These are phyloP conservation scores for Cyanoderma ruficeps DNA, from an alignment of 2,113 vertebrate species.

Conservation along the genomic window DNA sequence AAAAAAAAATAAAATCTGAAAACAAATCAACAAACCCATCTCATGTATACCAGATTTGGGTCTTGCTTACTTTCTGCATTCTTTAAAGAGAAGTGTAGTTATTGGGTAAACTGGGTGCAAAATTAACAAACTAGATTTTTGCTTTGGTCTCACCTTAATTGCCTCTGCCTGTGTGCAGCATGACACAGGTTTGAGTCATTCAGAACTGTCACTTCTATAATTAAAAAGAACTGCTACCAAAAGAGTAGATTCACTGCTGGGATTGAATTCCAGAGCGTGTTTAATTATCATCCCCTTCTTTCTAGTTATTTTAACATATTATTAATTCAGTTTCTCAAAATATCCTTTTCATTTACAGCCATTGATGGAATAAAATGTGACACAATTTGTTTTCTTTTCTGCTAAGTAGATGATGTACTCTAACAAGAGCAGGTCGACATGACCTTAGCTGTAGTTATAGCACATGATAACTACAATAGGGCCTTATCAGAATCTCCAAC, in stretches of 20 bases:
- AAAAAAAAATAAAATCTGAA: background rate
- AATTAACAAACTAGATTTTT: constrained; percentile 6
- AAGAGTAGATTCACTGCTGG: constrained; percentile 47
- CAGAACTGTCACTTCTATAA: constrained; percentile 59
- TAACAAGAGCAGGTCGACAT: constrained; percentile 66
- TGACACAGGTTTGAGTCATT: constrained; percentile 40
- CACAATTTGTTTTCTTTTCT: constrained; percentile 75
- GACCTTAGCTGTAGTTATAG: constrained; percentile 73
- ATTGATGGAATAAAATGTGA: constrained; percentile 69
- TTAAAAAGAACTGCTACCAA: constrained; percentile 64
- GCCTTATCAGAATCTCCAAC: constrained; percentile 64
- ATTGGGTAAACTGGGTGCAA: background rate
- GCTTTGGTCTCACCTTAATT: constrained; percentile 46
- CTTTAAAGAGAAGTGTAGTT: background rate
- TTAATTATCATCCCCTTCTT: constrained; percentile 67
- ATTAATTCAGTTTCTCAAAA: constrained; percentile 72
- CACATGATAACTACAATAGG: constrained; percentile 63
- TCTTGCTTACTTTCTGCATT: background rate
- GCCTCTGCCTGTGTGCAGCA: constrained; percentile 24
- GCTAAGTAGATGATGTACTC: constrained; percentile 68
- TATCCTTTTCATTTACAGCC: constrained; percentile 65
- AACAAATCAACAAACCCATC: background rate
- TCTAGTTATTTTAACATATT: constrained; percentile 69
- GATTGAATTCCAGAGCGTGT: constrained; percentile 56
- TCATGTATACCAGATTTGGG: background rate